Evolutionary conservation across 2,113 vertebrate species (phyloP).

Genomic region (Megaleporinus macrocephalus): DNA sequence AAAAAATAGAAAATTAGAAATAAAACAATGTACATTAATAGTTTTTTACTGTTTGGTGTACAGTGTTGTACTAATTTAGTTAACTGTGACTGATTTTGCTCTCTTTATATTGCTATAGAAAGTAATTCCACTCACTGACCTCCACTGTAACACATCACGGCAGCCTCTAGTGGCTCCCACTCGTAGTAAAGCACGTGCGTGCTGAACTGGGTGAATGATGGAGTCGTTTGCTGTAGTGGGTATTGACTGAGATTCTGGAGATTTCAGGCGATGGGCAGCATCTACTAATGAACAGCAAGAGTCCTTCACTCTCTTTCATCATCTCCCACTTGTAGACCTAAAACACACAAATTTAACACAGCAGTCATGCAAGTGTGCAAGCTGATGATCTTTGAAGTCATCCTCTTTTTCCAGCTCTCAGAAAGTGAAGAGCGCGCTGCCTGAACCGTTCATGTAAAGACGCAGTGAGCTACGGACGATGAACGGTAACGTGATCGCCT

Average conservation of each 20-base stretch:
- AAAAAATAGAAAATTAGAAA: too few relatives aligned
- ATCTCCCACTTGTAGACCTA: background rate
- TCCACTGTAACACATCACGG: too few relatives aligned
- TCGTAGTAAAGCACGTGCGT: background rate
- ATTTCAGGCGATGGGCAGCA: background rate
- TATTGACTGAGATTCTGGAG: background rate
- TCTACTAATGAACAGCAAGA: background rate
- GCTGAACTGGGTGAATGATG: background rate
- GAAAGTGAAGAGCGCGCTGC: too few relatives aligned
- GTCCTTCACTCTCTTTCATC: background rate
- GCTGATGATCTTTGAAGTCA: constrained; percentile 4
- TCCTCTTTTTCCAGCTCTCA: background rate
- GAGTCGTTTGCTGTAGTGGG: background rate
- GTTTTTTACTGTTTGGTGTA: too few relatives aligned
- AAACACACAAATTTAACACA: background rate
- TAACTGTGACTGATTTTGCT: too few relatives aligned
- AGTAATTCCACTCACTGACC: too few relatives aligned
- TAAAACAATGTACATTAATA: too few relatives aligned
- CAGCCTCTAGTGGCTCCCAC: too few relatives aligned
- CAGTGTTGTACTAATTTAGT: too few relatives aligned
- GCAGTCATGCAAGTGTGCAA: background rate
- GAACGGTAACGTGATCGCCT: background rate
- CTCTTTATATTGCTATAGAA: too few relatives aligned
- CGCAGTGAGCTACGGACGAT: background rate
- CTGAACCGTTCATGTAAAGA: background rate